Base-by-base conservation (phyloP, 2,797 vertebrate genomes). In the Hirundo rustica region DNA sequence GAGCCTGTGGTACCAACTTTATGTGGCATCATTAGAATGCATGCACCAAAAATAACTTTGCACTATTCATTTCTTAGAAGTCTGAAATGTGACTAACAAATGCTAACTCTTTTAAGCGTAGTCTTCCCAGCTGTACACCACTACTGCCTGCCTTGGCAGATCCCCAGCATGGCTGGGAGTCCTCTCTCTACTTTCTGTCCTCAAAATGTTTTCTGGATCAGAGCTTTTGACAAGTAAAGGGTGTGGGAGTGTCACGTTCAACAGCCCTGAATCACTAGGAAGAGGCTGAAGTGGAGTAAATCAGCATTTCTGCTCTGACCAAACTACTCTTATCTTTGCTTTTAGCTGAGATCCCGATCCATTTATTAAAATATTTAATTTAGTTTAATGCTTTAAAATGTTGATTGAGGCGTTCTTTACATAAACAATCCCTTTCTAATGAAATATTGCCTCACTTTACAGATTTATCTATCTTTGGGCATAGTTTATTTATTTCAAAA, bases 41-140 rank as follows among this genome's bases (percentile, higher is more conserved):
- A 29, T 54, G 53, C 92, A 64, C 76, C 90, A 74, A 84, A 96
- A 96, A 93, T 95, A 81, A 84, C 70, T 89, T 82, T 60, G 71
- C 67, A n/a, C 51, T 27, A 38, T 53, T 82, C 57, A 30, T 88
- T 97, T 95, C 92, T 88, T 78, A 88, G 73, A 71, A 95, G 92
- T 57, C 85, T 91, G 82, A 89, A 93, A 50, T 34, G n/a, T 50
- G 85, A 7, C 75, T 92, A 79, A 86, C 45, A 84, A 93, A 70
- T 85, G 81, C 32, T 94, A 78, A 72, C 66, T 92, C 83, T 91
- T 94, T 88, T 65, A 19, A 88, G 55, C 22, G 2, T 36, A 60
- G 23, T 30, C 53, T 21, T 92, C 67, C 78, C 73, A 90, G 81
- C 85, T 92, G 53, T 76, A 78, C 34, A 32, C 22, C 53, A n/a